Evolutionary conservation across 2,113 vertebrate species (phyloP), one percentile per base, ranked within the genome.

Genomic region (Platichthys flesus): DNA sequence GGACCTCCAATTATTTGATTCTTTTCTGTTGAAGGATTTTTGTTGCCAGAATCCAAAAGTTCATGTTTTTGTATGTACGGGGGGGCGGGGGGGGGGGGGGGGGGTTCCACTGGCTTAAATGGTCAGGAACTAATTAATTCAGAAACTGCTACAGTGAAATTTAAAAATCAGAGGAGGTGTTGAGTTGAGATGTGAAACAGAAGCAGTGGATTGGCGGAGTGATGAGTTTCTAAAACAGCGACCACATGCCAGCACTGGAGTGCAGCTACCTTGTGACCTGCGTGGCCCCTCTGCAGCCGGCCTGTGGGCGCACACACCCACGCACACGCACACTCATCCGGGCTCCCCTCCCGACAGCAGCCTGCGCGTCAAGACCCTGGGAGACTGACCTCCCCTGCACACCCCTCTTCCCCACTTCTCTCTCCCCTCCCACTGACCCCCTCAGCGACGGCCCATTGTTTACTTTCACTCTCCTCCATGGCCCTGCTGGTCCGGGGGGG

Each of bases 381-480:
- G 92, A 89, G 86, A 81, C 78, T 84, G 80, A 76, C 81, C 59
- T 82, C 78, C 80, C 20, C 51, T 7, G 20, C 67, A 74, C 67
- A 71, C 81, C 82, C 85, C 71, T 54, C 71, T 68, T 78, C 84
- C 78, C 80, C 72, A 64, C 79, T 68, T 42, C 75, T 77, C 74
- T 61, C 65, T 86, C 79, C 74, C 86, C 91, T 88, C 91, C 89
- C 82, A 80, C 76, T 91, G 90, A 91, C 92, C 88, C 86, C 87
- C 85, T 85, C 88, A 86, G 85, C 64, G 71, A 68, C 9, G 61
- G 76, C 85, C 90, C 85, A 93, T 94, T 94, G 93, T 94, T 93
- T 93, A 93, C 92, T 94, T 93, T 94, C 92, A 90, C 88, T 92
- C 89, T 92, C 88, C 88, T 90, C 90, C 93, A 88, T 23, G 79